Percentiles rank a stretch among this genome's conserved stretches.
These are phyloP conservation scores for Drosophila auraria DNA, from an alignment of 1,140 invertebrate genomes.

Conservation along the genomic window DNA sequence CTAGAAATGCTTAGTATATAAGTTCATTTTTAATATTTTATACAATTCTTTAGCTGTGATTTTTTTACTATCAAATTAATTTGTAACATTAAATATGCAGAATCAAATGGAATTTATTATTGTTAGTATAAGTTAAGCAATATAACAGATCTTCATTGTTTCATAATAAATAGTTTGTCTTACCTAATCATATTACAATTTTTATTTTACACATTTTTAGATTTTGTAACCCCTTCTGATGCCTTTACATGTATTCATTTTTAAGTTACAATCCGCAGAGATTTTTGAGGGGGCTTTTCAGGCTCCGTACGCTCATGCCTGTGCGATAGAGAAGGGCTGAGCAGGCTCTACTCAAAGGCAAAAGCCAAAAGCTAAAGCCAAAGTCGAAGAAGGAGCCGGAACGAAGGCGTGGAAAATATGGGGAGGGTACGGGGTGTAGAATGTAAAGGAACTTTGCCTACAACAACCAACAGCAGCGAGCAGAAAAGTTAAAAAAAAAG, in stretches of 20 bases:
- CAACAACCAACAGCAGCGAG: slow-evolving; percentile 25
- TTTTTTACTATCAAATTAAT: too few relatives aligned
- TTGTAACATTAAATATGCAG: too few relatives aligned
- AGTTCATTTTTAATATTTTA: too few relatives aligned
- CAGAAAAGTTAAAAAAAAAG: slow-evolving; percentile 42
- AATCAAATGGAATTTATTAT: too few relatives aligned
- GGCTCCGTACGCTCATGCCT: neutral
- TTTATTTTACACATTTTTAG: too few relatives aligned
- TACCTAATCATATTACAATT: too few relatives aligned
- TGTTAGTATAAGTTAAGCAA: too few relatives aligned
- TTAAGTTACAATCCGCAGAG: neutral
- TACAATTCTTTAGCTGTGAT: too few relatives aligned
- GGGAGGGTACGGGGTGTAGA: slow-evolving; percentile 10
- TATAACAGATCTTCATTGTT: too few relatives aligned
- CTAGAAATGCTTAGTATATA: neutral
- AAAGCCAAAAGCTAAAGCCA: slow-evolving; percentile 50
- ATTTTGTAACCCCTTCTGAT: too few relatives aligned
- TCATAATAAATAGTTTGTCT: neutral
- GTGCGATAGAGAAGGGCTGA: slow-evolving; percentile 13
- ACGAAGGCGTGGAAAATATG: slow-evolving; percentile 4
- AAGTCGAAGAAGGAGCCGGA: slow-evolving; percentile 46
- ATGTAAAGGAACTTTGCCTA: slow-evolving; percentile 37
- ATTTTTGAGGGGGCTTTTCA: neutral
- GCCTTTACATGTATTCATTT: neutral
- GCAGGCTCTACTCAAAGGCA: slow-evolving; percentile 31